Evolutionary conservation across 64 coral and sea anemone genomes (phyloP), one percentile per base, ranked within the genome.

Genomic region (Actinia tenebrosa): DNA sequence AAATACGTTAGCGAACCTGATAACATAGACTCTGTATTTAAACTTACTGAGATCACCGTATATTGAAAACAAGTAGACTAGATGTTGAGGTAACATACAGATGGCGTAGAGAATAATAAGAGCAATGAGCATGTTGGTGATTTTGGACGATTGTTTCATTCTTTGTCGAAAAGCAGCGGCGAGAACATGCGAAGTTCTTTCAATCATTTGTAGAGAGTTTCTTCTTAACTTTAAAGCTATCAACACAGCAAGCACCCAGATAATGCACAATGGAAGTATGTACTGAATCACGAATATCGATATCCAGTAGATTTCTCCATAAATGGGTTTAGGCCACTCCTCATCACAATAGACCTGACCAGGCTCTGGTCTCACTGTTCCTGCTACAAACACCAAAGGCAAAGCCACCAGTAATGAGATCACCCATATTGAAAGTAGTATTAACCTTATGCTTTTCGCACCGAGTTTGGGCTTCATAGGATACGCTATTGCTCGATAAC

Each of bases 1-100:
- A 62, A 97, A 97, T 14, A 97, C 94, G 80, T 97, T 97, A 3
- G 94, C 86, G 79, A 97, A 97, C 42, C 94, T 85, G 16, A 97
- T 81, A 7, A 97, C 89, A 15, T 97, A 97, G 44, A 97, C 62
- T 26, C 60, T 53, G 81, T 97, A 97, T 4, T 89, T 92, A 1
- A 69, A 85, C 15, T 60, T 66, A 18, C 3, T 30, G 9, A 97
- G 85, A 55, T 97, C 82, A 3, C 94, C 94, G 26, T 93, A 97
- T 47, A 80, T 86, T 2, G 14, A 83, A 80, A 91, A 97, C 20
- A 97, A 78, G 64, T 88, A 97, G 0, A 93, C 86, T 11, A 97
- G 45, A 55, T 97, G 94, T 52, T 97, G 94, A 0, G 94, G 94
- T 68, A 97, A 56, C 94, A 97, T 97, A 75, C 94, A 97, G 13